phyloP scores from a whole-genome alignment of 2,797 vertebrate genomes.

The Danio jaintianensis region DNA sequence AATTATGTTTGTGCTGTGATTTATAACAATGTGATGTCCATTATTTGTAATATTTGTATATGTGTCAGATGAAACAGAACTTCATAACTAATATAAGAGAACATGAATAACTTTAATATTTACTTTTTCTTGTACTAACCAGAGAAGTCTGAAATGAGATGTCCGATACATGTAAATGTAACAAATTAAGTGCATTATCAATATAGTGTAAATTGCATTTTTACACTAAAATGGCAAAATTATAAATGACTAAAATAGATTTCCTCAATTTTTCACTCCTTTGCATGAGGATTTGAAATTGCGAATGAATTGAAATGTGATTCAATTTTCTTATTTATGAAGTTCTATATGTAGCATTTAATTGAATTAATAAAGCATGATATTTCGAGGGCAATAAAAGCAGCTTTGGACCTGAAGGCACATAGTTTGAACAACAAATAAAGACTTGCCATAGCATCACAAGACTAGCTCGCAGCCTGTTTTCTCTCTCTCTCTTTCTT shows the following conservation, averaged over 20 bases:
- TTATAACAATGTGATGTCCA: neutral
- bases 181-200: too few relatives aligned
- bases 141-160: neutral
- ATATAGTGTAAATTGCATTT: too few relatives aligned
- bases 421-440: slow-evolving; percentile 19
- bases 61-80: neutral
- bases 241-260: too few relatives aligned
- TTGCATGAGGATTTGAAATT: too few relatives aligned
- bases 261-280: too few relatives aligned
- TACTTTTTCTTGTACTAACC: neutral
- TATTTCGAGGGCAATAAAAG: neutral
- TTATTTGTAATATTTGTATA: neutral
- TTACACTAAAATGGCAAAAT: too few relatives aligned
- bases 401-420: slow-evolving; percentile 26
- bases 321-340: neutral
- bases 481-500: too few relatives aligned
- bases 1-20: neutral
- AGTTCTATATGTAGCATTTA: neutral
- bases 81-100: neutral
- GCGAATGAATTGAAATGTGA: too few relatives aligned
- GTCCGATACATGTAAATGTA: too few relatives aligned
- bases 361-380: neutral
- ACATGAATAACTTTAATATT: neutral
- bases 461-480: slow-evolving; percentile 30
- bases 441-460: slow-evolving; percentile 35